Base-by-base conservation (phyloP, 1,140 invertebrate species). In the Bombus turneri region DNA sequence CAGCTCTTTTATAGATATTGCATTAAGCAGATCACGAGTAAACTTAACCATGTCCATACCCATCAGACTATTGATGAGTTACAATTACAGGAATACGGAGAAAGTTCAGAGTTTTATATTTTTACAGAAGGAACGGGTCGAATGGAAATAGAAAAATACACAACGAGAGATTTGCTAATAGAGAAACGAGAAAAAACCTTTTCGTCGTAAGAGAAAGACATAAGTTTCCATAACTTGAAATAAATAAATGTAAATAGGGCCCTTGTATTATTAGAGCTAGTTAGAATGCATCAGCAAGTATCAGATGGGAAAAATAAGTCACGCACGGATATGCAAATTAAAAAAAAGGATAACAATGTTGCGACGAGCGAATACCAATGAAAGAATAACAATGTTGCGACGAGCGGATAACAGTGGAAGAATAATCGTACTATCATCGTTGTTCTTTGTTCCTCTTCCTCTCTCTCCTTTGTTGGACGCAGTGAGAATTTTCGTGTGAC, bases 401-500 rank as follows among this genome's bases (percentile, higher is more conserved):
- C 34, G 47, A 59, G n/a, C 34, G 39, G 47, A 82, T 25, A 79
- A n/a, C 31, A 81, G 69, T 69, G 68, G 31, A 57, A 78, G 57
- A 81, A 57, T 81, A 75, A 85, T 88, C 74, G 22, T n/a, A 66
- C 72, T 41, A 71, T 72, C 85, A 57, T 39, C 53, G 72, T 15
- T 28, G 41, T 83, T 47, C 62, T 59, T 9, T 75, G 9, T 75
- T 68, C 59, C 59, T 43, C 41, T 53, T 25, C 34, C 37, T 9
- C n/a, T 47, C 78, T n/a, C 37, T 72, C 18, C 28, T 68, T 69
- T 62, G 73, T 79, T 68, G 22, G 31, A 39, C 37, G 31, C 39
- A 57, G 37, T 72, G 76, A 34, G 76, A 86, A 81, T 81, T 86
- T 71, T 81, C 77, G 59, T 81, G 74, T 47, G 82, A 85, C 66